These are phyloP conservation scores for Trinectes maculatus DNA, from an alignment of 2,113 vertebrate species.

Conservation along the genomic window DNA sequence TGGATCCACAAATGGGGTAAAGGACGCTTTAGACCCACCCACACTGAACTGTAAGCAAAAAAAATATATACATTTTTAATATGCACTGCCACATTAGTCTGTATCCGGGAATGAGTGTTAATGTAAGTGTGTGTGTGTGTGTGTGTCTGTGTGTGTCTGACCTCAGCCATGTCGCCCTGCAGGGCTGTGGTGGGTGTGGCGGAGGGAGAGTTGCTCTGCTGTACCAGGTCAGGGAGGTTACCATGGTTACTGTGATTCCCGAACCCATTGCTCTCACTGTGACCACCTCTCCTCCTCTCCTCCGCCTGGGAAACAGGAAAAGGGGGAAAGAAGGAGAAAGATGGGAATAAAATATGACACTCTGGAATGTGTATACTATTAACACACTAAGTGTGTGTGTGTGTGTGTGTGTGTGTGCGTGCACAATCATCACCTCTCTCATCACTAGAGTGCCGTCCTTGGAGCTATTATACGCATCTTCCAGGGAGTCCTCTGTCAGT, in stretches of 20 bases:
- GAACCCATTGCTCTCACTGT: conserved; percentile 94
- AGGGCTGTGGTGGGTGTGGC: conserved; percentile 89
- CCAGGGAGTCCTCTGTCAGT: conserved; percentile 84
- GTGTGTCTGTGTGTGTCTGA: conserved; percentile 56
- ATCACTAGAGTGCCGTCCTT: conserved; percentile 93
- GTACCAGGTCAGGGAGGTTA: conserved; percentile 96
- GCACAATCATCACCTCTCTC: conserved; percentile 88
- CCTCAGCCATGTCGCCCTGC: conserved; percentile 90
- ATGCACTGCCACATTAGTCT: no score
- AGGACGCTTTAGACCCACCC: conserved; percentile 92
- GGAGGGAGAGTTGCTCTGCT: conserved; percentile 93
- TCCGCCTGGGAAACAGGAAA: conserved; percentile 81
- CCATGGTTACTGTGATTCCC: conserved; percentile 93
- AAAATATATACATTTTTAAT: background rate
- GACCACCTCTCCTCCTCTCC: conserved; percentile 90
- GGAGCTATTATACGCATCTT: conserved; percentile 89
- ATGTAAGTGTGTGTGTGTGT: background rate
- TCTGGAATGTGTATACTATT: background rate
- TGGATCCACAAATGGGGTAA: conserved; percentile 94
- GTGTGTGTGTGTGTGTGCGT: conserved; percentile 14
- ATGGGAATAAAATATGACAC: background rate
- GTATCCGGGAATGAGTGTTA: background rate
- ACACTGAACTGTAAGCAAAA: conserved; percentile 86
- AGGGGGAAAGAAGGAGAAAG: background rate
- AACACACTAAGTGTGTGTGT: background rate